phyloP scores from a whole-genome alignment of 2,113 vertebrate species.

The Felis chaus region DNA sequence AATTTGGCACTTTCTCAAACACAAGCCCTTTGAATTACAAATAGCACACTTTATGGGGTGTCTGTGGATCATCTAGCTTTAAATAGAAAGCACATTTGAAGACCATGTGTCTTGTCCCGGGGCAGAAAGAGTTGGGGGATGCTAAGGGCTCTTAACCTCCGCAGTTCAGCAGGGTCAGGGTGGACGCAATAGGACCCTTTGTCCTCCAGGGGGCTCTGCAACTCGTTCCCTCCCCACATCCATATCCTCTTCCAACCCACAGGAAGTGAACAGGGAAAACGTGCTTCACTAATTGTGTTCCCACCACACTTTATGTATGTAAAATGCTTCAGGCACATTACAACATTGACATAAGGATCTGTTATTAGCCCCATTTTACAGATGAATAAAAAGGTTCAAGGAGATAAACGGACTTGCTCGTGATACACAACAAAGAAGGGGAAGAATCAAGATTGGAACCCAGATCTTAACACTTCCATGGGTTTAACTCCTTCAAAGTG shows the following conservation, averaged over 20 bases:
- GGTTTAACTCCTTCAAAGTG: background rate
- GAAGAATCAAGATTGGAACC: background rate
- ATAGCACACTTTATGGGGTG: background rate
- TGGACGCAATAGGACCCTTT: background rate
- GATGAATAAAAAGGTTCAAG: background rate
- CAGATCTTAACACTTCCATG: background rate
- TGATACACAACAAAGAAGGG: background rate
- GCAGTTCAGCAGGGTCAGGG: background rate
- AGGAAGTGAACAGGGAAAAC: background rate
- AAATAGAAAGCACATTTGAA: background rate
- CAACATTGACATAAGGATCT: background rate
- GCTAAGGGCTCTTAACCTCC: background rate
- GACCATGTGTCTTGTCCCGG: background rate
- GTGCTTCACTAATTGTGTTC: background rate
- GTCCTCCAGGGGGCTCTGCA: background rate
- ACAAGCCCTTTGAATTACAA: background rate
- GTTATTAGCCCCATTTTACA: background rate
- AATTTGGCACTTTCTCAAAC: background rate
- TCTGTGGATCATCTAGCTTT: background rate
- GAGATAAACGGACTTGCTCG: background rate
- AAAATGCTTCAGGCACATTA: background rate
- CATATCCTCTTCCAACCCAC: background rate
- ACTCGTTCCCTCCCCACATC: background rate
- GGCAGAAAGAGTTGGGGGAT: background rate
- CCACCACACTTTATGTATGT: background rate